Base-by-base conservation (phyloP, 2,797 vertebrate species). In the Peromyscus aztecus region DNA sequence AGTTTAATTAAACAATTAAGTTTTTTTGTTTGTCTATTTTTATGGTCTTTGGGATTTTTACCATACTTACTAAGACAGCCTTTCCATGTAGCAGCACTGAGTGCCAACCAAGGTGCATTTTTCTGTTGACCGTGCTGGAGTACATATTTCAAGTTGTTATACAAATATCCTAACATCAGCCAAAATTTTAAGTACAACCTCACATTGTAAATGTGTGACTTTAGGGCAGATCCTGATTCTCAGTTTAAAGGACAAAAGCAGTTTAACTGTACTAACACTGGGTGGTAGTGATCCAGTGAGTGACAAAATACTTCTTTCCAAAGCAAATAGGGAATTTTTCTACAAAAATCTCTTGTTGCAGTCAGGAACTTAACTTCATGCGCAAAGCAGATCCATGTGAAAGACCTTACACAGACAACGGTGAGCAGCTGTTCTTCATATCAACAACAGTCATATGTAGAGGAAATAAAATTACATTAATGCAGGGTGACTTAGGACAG, bases 391-490 rank as follows among this genome's bases (percentile, higher is more conserved):
- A 83, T 80, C 63, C 46, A 12, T 10, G 43, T 37, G 92, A 24
- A 89, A 76, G 77, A 31, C 29, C 4, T 55, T 17, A 27, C 31
- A 43, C 34, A 34, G 57, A 49, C 24, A 19, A 84, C 40, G 4
- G 61, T 2, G 29, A 93, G 40, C 96, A 94, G 94, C 96, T 95
- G 88, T 49, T 78, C 46, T 84, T 87, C 57, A 0, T 83, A 63
- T 63, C 89, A 94, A 14, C 40, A 27, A n/a, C 91, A 88, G 84
- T 95, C 87, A 80, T 37, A 73, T 27, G 4, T 4, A 49, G 31
- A 95, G 90, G 85, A 95, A 96, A 77, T 59, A 67, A 91, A 91
- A 55, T 93, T 83, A 76, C 21, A 69, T 81, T 69, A 85, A 78
- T 84, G 73, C 37, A 71, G 71, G 89, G 83, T 82, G 55, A 77